Conservation (phyloP, 2,113 vertebrate species). For the Tyto alba region DNA sequence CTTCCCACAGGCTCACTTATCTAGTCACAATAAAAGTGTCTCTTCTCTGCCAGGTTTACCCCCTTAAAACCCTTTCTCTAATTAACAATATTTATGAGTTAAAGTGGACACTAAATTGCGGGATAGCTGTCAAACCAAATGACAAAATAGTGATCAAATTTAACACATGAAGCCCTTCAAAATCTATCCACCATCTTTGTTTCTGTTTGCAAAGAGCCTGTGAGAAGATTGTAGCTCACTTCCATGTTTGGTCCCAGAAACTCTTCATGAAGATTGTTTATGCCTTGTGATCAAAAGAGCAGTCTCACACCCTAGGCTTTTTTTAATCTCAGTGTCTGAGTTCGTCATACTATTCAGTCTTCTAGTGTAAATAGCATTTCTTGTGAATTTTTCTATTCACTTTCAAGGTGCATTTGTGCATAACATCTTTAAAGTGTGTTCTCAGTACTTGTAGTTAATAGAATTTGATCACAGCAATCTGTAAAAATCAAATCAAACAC, state of each 20-base stretch:
- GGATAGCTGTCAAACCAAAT: background rate
- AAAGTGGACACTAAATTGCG: background rate
- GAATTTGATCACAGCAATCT: slow-evolving; percentile 48
- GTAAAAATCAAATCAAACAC: slow-evolving; percentile 51
- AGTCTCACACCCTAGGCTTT: background rate
- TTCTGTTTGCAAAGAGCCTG: background rate
- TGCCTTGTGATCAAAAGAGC: background rate
- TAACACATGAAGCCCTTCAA: background rate
- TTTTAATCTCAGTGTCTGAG: background rate
- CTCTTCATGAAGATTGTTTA: background rate
- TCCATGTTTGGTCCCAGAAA: background rate
- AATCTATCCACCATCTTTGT: background rate
- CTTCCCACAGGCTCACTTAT: background rate
- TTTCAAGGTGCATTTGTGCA: slow-evolving; percentile 10
- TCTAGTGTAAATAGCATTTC: background rate
- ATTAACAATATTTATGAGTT: background rate
- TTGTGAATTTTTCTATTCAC: background rate
- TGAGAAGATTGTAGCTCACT: background rate
- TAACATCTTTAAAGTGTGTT: slow-evolving; percentile 41
- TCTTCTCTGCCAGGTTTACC: background rate
- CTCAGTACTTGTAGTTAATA: slow-evolving; percentile 30
- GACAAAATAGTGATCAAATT: background rate
- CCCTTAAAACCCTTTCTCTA: background rate
- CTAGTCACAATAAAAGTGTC: background rate
- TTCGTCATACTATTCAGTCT: background rate